A percentile compares a stretch with the other conserved stretches of the same genome.
phyloP scores from a whole-genome alignment of 2,113 vertebrate species.

The Grallaria varia region DNA sequence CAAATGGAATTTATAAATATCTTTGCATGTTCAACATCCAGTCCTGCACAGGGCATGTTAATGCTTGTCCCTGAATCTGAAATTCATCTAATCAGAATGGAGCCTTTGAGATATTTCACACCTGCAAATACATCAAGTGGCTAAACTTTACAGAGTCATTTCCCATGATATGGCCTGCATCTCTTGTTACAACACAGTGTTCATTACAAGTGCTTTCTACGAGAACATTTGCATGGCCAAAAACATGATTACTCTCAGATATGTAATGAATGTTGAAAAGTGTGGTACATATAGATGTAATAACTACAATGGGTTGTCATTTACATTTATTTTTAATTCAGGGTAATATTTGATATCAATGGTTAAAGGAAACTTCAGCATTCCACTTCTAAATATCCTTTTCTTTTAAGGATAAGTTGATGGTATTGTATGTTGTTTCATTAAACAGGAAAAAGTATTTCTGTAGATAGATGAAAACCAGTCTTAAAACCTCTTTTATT shows the following conservation, averaged over 20 bases:
- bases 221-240: background rate
- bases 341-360: background rate
- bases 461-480: background rate
- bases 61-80: constrained; percentile 30
- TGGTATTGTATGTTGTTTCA: background rate
- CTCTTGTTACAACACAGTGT: background rate
- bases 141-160: background rate
- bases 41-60: constrained; percentile 16
- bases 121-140: constrained; percentile 35
- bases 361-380: background rate
- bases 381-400: background rate
- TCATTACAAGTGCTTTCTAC: background rate
- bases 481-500: background rate
- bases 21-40: background rate
- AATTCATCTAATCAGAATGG: constrained; percentile 30
- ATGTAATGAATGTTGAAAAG: background rate
- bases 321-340: background rate
- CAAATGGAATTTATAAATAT: constrained; percentile 52
- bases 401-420: background rate
- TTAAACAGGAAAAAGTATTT: background rate
- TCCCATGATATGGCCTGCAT: background rate
- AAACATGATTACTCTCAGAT: background rate
- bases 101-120: constrained; percentile 47
- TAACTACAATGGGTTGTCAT: background rate
- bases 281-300: background rate